These are phyloP conservation scores for Cebidichthys violaceus DNA, from an alignment of 2,113 vertebrate genomes.

Conservation along the genomic window DNA sequence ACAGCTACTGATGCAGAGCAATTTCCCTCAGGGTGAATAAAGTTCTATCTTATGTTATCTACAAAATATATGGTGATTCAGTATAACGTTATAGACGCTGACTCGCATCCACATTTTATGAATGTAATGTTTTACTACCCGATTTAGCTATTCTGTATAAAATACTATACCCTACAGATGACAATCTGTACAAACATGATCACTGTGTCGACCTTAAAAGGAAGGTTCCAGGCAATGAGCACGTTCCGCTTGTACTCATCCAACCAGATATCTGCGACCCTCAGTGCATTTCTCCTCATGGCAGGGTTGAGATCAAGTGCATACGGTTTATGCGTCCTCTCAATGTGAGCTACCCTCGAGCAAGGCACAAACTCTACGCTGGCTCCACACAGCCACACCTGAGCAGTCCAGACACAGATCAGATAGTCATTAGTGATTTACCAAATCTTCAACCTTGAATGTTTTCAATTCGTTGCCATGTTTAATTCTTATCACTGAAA, in stretches of 20 bases:
- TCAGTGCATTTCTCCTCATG: slow-evolving; percentile 81
- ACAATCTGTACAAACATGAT: background rate
- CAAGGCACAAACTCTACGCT: slow-evolving; percentile 85
- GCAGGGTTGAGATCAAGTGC: slow-evolving; percentile 47
- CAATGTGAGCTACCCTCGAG: slow-evolving; percentile 82
- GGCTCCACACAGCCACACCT: slow-evolving; percentile 87
- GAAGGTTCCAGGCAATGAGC: slow-evolving; percentile 83
- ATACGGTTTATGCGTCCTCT: slow-evolving; percentile 85
- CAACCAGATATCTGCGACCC: slow-evolving; percentile 85
- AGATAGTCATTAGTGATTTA: fast-evolving
- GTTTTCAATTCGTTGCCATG: background rate
- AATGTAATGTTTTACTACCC: too few species aligned
- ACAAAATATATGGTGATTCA: too few species aligned
- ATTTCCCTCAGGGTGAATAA: too few species aligned
- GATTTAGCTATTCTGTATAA: background rate
- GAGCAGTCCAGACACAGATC: slow-evolving; percentile 2
- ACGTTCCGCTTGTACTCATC: slow-evolving; percentile 86
- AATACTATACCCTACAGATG: too few species aligned
- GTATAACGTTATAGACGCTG: too few species aligned
- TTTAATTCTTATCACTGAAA: background rate
- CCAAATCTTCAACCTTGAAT: background rate
- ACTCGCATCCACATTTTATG: too few species aligned
- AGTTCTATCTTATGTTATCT: too few species aligned
- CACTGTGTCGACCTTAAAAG: slow-evolving; percentile 69
- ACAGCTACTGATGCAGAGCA: too few species aligned